Evolutionary conservation across 2,888 invertebrate genomes (phyloP), one percentile per base, ranked within the genome.

Genomic region (Galerucella pusilla): DNA sequence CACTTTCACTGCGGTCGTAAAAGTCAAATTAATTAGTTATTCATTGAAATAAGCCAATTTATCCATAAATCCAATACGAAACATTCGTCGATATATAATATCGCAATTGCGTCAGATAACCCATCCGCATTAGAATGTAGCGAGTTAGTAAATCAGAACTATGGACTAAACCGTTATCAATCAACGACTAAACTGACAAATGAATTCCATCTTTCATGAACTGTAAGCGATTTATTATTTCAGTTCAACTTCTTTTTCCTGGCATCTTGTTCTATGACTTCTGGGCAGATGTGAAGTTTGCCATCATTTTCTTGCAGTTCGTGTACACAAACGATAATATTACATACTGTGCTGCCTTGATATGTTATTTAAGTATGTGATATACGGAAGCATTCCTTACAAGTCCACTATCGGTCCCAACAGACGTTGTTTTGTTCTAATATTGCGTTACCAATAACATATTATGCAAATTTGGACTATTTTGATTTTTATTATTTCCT

Each of bases 11-110:
- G 20, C 57, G 16, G 16, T 20, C 16, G 20, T 57, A 16, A 20
- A 57, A 57, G 57, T 10, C 16, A 57, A 2, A 57, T 57, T 57
- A 57, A 57, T 57, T 57, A 57, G 16, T 57, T 57, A 57, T 57
- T 5, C 57, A 57, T 57, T 57, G 57, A 57, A 57, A 6, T 20
- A 16, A 20, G 57, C 20, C 10, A 57, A 20, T 57, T 57, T 10
- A 20, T 57, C 10, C 7, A 57, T 57, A 20, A 20, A 57, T 57
- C 10, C 20, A 57, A 2, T 57, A 11, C 16, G 20, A 9, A 20
- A 10, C 57, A 57, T 3, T 11, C n/a, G 20, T 57, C 57, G 20
- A 16, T 10, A 52, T 54, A 16, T 54, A 54, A 7, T 49, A 14
- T 5, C 49, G 49, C 49, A 49, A 49, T 49, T 14, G 49, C 49